These are phyloP conservation scores for Leucosticte australis DNA, from an alignment of 2,113 vertebrate genomes.

Conservation along the genomic window DNA sequence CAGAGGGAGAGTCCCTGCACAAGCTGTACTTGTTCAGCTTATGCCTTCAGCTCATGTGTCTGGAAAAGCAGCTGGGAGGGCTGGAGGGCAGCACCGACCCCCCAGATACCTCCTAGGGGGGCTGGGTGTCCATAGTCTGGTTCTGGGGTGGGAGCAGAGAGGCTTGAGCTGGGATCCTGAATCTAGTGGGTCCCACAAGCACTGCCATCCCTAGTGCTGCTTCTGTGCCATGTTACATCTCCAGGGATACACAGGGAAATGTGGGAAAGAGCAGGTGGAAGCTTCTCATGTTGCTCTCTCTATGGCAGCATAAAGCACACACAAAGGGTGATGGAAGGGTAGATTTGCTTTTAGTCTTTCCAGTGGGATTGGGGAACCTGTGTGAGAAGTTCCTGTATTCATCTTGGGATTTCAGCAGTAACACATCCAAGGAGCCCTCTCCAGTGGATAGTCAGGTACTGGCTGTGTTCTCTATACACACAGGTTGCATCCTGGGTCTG, in stretches of 20 bases:
- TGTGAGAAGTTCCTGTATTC: neutral
- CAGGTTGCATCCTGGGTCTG: neutral
- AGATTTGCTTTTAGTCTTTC: neutral
- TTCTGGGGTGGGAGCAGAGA: neutral
- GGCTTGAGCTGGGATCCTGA: rapidly evolving
- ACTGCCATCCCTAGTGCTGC: neutral
- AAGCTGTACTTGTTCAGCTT: neutral
- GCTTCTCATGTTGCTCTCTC: neutral
- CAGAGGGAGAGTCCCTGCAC: neutral
- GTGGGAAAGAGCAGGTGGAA: neutral
- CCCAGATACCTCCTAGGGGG: rapidly evolving
- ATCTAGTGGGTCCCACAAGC: neutral
- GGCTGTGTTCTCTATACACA: neutral
- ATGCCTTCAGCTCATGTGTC: rapidly evolving
- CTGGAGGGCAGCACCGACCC: neutral
- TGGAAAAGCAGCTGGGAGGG: neutral
- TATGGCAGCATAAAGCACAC: neutral
- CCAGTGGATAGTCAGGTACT: neutral
- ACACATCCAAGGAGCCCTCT: neutral
- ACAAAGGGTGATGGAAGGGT: neutral
- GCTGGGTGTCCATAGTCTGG: neutral
- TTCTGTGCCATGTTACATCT: neutral
- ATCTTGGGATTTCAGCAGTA: neutral
- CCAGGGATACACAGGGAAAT: neutral
- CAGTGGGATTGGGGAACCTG: too few species aligned